Evolutionary conservation across 2,797 vertebrate species (phyloP).

Genomic region (Pteropus rufus): DNA sequence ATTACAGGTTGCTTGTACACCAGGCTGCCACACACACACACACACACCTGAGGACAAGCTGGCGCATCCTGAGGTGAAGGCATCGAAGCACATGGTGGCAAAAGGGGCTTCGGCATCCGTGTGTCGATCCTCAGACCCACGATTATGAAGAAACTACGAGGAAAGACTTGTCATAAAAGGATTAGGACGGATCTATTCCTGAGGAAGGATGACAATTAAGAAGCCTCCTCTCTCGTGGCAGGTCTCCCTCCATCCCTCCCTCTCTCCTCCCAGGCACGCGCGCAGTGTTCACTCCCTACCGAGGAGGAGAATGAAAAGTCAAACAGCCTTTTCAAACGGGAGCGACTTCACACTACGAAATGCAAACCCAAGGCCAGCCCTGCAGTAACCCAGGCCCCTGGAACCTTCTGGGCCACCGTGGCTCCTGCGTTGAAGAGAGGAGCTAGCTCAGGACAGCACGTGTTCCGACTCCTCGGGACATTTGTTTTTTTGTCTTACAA

Average conservation of each 20-base stretch:
- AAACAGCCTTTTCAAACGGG: neutral
- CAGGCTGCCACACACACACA: accelerated
- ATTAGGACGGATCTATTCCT: neutral
- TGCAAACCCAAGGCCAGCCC: neutral
- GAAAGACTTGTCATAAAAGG: neutral
- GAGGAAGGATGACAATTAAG: neutral
- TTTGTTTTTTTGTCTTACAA: neutral
- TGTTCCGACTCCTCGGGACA: neutral
- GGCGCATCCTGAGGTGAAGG: accelerated
- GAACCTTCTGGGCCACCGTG: accelerated
- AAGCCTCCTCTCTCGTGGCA: neutral
- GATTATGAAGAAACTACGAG: neutral
- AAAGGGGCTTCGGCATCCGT: neutral
- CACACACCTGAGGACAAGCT: neutral
- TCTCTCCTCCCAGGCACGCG: neutral
- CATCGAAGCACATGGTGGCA: neutral
- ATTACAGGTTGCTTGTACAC: accelerated
- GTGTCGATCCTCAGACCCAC: neutral
- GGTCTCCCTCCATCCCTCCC: accelerated
- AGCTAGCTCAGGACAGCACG: neutral
- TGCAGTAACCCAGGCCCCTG: accelerated
- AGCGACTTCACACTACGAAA: neutral
- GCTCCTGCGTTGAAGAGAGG: accelerated
- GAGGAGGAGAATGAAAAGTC: neutral
- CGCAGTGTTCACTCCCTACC: accelerated